These are phyloP conservation scores for Anas acuta DNA, from an alignment of 2,797 vertebrate species.

Conservation along the genomic window DNA sequence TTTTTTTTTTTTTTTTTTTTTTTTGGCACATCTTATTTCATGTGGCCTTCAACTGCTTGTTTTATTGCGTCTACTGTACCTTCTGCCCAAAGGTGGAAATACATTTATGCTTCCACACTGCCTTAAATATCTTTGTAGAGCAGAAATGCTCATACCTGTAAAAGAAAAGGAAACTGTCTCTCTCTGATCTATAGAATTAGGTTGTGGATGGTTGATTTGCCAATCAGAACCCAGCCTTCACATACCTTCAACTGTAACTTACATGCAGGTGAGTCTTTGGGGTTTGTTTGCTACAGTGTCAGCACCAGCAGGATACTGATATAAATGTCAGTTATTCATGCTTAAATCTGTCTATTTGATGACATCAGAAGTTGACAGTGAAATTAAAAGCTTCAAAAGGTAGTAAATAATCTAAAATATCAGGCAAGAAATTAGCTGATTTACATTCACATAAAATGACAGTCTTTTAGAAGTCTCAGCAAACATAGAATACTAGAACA, in stretches of 20 bases:
- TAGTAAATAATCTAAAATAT: conserved; percentile 36
- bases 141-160: background rate
- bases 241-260: conserved; percentile 54
- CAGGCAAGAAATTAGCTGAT: conserved; percentile 13
- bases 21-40: conserved; percentile 8
- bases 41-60: background rate
- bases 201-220: conserved; percentile 54
- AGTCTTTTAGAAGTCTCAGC: background rate
- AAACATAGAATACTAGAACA: background rate
- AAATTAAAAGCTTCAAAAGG: conserved; percentile 64
- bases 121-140: background rate
- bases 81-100: conserved; percentile 10
- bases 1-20: background rate
- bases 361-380: conserved; percentile 45
- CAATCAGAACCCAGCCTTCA: conserved; percentile 45
- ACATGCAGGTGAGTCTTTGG: conserved; percentile 51
- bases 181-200: conserved; percentile 4
- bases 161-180: background rate
- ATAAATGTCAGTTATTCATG: conserved; percentile 56
- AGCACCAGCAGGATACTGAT: conserved; percentile 62
- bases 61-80: background rate
- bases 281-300: conserved; percentile 42
- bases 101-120: background rate
- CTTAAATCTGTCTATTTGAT: conserved; percentile 59
- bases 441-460: background rate